These are phyloP conservation scores for Phoebastria nigripes DNA, from an alignment of 2,797 vertebrate species.

Conservation along the genomic window DNA sequence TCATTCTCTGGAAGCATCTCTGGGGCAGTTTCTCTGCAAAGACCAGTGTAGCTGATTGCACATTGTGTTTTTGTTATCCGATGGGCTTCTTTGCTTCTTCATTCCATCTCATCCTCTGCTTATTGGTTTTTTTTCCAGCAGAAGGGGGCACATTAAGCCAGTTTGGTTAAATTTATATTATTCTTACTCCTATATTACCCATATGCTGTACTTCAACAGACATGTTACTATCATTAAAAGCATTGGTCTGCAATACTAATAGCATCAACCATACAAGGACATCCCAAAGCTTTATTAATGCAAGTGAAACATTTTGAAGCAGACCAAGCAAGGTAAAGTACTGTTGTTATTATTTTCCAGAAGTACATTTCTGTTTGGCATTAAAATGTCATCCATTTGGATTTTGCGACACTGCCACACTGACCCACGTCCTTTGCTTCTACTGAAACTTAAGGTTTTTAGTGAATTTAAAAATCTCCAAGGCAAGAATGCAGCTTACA, in stretches of 20 bases:
- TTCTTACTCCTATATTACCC: neutral
- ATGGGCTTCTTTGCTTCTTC: neutral
- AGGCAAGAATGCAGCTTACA: neutral
- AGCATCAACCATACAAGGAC: neutral
- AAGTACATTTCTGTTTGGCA: neutral
- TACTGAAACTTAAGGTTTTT: neutral
- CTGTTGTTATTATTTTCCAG: neutral
- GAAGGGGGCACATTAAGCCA: neutral
- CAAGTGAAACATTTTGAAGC: neutral
- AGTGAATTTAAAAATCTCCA: neutral
- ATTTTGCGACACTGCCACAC: neutral
- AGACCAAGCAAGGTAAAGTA: neutral
- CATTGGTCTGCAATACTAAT: neutral
- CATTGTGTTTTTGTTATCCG: neutral
- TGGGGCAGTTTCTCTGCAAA: neutral
- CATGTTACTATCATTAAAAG: neutral
- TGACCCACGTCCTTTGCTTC: neutral
- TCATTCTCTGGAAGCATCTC: neutral
- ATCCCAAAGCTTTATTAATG: neutral
- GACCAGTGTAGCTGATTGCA: neutral
- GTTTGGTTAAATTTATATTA: neutral
- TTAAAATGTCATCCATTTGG: neutral
- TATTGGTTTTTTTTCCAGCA: neutral
- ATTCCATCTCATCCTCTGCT: neutral
- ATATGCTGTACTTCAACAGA: neutral